Evolutionary conservation across 2,113 vertebrate species (phyloP), one percentile per base, ranked within the genome.

Genomic region (Malurus elegans): DNA sequence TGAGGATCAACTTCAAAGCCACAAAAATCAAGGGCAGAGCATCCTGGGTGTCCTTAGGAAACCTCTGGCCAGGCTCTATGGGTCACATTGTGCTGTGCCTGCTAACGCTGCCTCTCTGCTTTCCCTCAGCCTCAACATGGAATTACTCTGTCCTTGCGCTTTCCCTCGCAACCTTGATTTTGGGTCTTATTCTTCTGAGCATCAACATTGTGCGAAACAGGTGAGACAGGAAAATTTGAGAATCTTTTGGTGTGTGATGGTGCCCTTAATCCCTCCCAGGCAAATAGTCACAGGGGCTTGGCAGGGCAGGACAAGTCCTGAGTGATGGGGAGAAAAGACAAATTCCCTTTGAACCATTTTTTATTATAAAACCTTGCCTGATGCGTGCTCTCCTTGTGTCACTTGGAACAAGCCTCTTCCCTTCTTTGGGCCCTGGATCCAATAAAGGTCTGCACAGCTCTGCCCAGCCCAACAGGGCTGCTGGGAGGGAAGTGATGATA

Each of bases 101-200:
- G 7, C 71, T 91, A 42, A 96, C 1, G 0, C 48, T 66, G 53
- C 72, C 44, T 76, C 53, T 91, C 54, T 10, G 79, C 58, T 92
- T 73, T 51, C 96, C 64, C 79, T 28, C 96, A 99, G 99, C 98
- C 0, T 96, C 98, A 14, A 64, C 92, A 1, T 99, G 99, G 99
- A 99, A 98, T 73, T 98, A 98, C 58, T 98, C 98, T 1, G 73
- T 99, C 42, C 97, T 99, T 21, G 98, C 28, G 0, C 91, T 99
- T 73, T 96, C 98, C 5, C 96, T 97, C 0, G 8, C 96, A 10
- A 97, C 97, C 69, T 89, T 98, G 9, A 79, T 97, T n/a, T 72
- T 99, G 71, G 98, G 99, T 15, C 96, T 98, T 10, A 10, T 98
- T 76, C 98, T 99, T 81, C 85, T 99, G 80, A 95, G 93, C 70